Evolutionary conservation across 1,140 invertebrate genomes (phyloP).

Genomic region (Sitophilus oryzae): DNA sequence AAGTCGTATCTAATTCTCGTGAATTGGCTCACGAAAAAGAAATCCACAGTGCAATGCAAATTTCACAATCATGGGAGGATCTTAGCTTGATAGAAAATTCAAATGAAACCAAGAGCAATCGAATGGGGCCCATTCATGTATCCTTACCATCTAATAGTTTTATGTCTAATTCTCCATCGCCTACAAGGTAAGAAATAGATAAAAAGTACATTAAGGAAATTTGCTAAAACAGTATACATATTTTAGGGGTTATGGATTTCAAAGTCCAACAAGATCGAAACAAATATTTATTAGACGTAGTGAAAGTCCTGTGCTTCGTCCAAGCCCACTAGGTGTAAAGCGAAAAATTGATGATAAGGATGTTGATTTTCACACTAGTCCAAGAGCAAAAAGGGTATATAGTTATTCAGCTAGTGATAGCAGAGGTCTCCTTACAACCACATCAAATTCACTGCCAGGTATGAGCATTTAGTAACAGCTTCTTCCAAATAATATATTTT

Average conservation of each 20-base stretch:
- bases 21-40: constrained; percentile 87
- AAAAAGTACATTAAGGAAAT: constrained; percentile 40
- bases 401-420: constrained; percentile 35
- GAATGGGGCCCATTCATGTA: constrained; percentile 42
- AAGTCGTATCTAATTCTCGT: constrained; percentile 68
- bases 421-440: constrained; percentile 43
- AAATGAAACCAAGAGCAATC: constrained; percentile 37
- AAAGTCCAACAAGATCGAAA: constrained; percentile 42
- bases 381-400: constrained; percentile 51
- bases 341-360: constrained; percentile 67
- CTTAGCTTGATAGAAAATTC: constrained; percentile 65
- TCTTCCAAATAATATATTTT: too few species aligned
- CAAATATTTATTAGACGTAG: constrained; percentile 70
- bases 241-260: constrained; percentile 32
- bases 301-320: constrained; percentile 76
- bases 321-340: constrained; percentile 69
- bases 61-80: constrained; percentile 87
- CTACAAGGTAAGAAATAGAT: constrained; percentile 51
- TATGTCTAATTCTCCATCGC: constrained; percentile 59
- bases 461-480: too few species aligned
- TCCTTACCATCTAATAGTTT: constrained; percentile 39
- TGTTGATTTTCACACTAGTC: constrained; percentile 46
- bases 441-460: constrained; percentile 34
- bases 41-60: constrained; percentile 80
- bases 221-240: constrained; percentile 6